A percentile compares a stretch with the other conserved stretches of the same genome.
These are phyloP conservation scores for Lerema accius DNA, from an alignment of 1,140 invertebrate species.

Conservation along the genomic window DNA sequence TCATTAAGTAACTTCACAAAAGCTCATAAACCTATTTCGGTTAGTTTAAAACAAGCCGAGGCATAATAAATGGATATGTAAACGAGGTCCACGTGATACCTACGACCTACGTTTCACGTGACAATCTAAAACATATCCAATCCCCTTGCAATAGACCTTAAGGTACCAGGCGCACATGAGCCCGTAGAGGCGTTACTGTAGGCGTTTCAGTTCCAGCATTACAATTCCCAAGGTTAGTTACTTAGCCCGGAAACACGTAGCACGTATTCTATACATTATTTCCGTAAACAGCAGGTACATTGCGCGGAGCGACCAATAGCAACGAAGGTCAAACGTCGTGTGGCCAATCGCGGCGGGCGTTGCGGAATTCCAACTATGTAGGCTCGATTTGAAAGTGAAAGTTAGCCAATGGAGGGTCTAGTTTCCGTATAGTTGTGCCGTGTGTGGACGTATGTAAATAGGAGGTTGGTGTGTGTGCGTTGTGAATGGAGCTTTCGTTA, in stretches of 20 bases:
- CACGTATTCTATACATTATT: constrained; percentile 57
- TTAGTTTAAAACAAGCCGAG: too few species aligned
- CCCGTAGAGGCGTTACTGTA: constrained; percentile 25
- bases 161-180: constrained; percentile 5
- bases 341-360: constrained; percentile 57
- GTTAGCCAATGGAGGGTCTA: constrained; percentile 59
- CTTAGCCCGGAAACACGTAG: constrained; percentile 48
- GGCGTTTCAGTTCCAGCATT: constrained; percentile 29
- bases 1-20: too few species aligned
- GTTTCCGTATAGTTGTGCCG: constrained; percentile 51
- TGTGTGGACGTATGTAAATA: constrained; percentile 50
- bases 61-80: too few species aligned
- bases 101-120: not conserved
- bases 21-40: too few species aligned
- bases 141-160: not conserved
- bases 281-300: constrained; percentile 66
- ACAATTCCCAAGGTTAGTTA: constrained; percentile 36
- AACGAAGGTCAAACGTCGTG: constrained; percentile 66
- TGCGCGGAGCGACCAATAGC: constrained; percentile 57
- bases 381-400: constrained; percentile 72
- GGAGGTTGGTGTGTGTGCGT: constrained; percentile 41
- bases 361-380: constrained; percentile 71
- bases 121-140: not conserved
- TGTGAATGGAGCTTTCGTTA: constrained; percentile 54
- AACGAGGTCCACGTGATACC: too few species aligned